These are phyloP conservation scores for Steinernema feltiae DNA, from an alignment of 1,140 invertebrate genomes.

Conservation along the genomic window DNA sequence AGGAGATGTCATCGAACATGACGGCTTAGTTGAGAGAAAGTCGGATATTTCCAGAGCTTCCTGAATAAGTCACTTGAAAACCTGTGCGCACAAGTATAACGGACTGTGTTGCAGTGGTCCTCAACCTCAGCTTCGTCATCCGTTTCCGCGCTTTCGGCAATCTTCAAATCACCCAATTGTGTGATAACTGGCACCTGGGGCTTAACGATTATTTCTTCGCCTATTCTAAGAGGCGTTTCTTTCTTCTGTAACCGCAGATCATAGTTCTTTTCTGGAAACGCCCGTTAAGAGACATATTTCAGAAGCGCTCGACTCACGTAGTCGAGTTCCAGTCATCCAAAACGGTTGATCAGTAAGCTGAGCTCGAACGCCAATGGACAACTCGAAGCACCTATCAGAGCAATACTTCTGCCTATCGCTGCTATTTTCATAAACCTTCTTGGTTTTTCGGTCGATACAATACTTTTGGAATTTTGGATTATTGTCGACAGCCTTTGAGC, in stretches of 20 bases:
- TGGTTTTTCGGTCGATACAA: slow-evolving; percentile 24
- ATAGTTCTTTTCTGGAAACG: background rate
- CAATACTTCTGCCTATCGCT: slow-evolving; percentile 24
- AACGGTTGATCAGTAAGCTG: slow-evolving; percentile 25
- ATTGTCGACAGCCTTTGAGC: slow-evolving; percentile 17
- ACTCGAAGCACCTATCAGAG: slow-evolving; percentile 24
- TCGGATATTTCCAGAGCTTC: background rate
- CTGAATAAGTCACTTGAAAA: no score
- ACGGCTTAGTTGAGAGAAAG: background rate
- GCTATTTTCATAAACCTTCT: slow-evolving; percentile 25
- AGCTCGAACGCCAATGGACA: slow-evolving; percentile 10
- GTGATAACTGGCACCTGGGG: background rate
- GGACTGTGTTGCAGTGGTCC: no score
- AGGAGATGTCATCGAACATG: background rate
- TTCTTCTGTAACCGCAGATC: background rate
- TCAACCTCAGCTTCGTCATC: background rate
- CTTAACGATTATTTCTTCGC: background rate
- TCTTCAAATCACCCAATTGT: background rate
- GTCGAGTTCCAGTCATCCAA: slow-evolving; percentile 27
- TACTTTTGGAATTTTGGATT: slow-evolving; percentile 27
- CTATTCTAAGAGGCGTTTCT: background rate
- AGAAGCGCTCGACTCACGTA: slow-evolving; percentile 11
- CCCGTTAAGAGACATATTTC: background rate
- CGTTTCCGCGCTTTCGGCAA: background rate
- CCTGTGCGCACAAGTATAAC: no score